A percentile compares a stretch with the other conserved stretches of the same genome.
These are phyloP conservation scores for Heliornis fulica DNA, from an alignment of 2,113 vertebrate species.

Conservation along the genomic window DNA sequence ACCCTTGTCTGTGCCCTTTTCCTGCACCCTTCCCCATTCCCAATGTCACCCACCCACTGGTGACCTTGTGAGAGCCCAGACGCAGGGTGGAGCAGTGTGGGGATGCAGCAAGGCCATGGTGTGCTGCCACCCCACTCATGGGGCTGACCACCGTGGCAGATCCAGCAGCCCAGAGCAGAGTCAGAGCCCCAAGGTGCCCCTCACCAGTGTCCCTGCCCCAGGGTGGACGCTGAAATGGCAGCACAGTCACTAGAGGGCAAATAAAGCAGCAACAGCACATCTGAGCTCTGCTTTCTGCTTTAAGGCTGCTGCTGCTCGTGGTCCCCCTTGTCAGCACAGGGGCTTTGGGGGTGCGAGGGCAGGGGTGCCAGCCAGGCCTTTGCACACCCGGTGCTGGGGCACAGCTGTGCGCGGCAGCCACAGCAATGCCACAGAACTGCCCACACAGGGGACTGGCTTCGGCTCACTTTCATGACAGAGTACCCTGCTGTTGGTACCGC, in stretches of 20 bases:
- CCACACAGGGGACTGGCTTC: rapidly evolving
- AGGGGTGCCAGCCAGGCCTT: background rate
- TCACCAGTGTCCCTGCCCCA: background rate
- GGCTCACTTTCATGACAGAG: background rate
- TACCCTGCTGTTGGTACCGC: rapidly evolving
- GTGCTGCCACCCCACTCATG: background rate
- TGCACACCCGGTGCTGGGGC: rapidly evolving
- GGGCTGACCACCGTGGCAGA: rapidly evolving
- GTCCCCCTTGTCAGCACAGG: rapidly evolving
- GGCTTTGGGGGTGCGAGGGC: rapidly evolving
- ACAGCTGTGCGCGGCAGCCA: background rate
- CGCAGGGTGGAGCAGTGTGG: background rate
- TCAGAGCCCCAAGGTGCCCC: background rate
- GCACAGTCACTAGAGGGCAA: background rate
- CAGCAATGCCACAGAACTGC: background rate
- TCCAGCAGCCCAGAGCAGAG: background rate
- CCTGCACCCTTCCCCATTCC: background rate
- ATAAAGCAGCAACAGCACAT: background rate
- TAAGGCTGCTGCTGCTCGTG: background rate
- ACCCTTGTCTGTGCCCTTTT: background rate
- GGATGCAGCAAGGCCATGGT: background rate
- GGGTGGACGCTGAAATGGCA: background rate
- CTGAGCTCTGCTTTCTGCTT: background rate
- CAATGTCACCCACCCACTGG: rapidly evolving
- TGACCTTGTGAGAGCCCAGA: background rate